These are phyloP conservation scores for Acanthopleura granulata DNA, from an alignment of 2,888 invertebrate genomes.

Conservation along the genomic window DNA sequence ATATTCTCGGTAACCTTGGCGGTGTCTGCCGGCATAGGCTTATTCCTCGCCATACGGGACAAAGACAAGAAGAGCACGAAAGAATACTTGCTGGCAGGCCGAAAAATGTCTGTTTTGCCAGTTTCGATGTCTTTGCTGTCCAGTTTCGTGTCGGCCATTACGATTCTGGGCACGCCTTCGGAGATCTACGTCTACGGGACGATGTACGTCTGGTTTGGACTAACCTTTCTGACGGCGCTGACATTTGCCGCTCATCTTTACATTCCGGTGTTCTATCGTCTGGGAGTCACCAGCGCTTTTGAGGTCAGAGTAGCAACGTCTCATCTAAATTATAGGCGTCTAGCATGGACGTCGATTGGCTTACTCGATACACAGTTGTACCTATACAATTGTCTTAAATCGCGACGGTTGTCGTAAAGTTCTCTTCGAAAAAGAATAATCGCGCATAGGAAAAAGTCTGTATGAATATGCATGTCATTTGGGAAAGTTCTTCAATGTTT, in stretches of 20 bases:
- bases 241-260: conserved; percentile 46
- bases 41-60: conserved; percentile 54
- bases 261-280: conserved; percentile 48
- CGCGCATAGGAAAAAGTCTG: no score
- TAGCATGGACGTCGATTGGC: no score
- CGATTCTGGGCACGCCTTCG: conserved; percentile 57
- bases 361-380: no score
- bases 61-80: conserved; percentile 44
- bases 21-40: conserved; percentile 52
- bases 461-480: no score
- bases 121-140: conserved; percentile 61
- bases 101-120: conserved; percentile 54
- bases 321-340: no score
- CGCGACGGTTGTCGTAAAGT: no score
- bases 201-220: conserved; percentile 51
- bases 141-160: conserved; percentile 64
- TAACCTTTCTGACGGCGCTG: conserved; percentile 53
- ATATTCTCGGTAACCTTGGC: conserved; percentile 47
- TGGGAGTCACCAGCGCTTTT: conserved; percentile 48
- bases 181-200: conserved; percentile 60
- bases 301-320: conserved; percentile 36
- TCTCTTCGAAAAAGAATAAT: no score
- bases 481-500: no score
- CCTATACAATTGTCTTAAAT: no score
- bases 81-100: conserved; percentile 55